Evolutionary conservation across 2,797 vertebrate species (phyloP), one percentile per base, ranked within the genome.

Genomic region (Cichlasoma orientale): DNA sequence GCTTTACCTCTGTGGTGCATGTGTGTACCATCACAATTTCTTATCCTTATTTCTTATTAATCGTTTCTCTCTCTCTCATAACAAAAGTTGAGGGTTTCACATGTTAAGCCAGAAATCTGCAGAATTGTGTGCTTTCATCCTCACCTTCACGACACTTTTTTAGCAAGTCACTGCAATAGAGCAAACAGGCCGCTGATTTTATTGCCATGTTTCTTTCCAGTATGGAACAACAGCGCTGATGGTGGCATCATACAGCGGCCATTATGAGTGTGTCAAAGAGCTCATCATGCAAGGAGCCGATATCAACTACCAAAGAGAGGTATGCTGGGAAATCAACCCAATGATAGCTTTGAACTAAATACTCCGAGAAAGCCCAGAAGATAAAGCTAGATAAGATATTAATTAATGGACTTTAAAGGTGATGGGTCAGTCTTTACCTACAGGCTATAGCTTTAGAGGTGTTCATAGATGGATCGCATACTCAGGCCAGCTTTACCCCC

Each of bases 271-370:
- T 68, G 97, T 95, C 41, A 95, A 92, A 82, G 97, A 99, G 70
- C 93, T 99, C 56, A 97, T 99, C 82, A 95, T 98, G 92, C 98
- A 99, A 88, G 98, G 98, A 84, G 97, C 98, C 1, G 97, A 99
- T 90, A 98, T 99, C 94, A 99, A 99, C 93, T 96, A 98, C 80
- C 98, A 99, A 94, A 96, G 97, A 95, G 97, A 99, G 97, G 98
- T 99, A 97, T 8, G 53, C 4, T 38, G 14, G 70, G 69, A 66
- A 29, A 75, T n/a, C 44, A 21, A 36, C 11, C 41, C 55, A 10
- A 63, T 44, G 36, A 52, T 16, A 9, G 25, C 23, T 44, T 18
- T 25, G 3, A 11, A 47, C 23, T 25, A 21, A 23, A 71, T 36
- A 44, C 38, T 38, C 1, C 5, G 10, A 44, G 7, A 58, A 27